Conservation (phyloP, 2,888 invertebrate genomes). For the Microchrysa polita region DNA sequence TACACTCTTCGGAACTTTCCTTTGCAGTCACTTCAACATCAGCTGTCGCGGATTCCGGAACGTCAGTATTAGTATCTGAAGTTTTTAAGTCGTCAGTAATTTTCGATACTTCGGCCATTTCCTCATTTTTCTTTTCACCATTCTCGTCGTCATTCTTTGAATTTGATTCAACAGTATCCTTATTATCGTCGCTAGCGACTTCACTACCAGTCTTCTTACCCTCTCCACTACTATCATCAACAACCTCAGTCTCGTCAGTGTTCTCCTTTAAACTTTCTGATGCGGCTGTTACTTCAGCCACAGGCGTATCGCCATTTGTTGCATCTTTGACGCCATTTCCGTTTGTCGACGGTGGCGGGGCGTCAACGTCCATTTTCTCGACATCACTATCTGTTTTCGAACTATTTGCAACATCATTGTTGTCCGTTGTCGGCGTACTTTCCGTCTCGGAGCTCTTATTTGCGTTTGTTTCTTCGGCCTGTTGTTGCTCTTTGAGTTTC, state of each 20-base stretch:
- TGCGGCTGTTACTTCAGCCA: not conserved
- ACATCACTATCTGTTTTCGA: not conserved
- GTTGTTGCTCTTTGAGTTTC: not conserved
- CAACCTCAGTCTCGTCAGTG: constrained; percentile 12
- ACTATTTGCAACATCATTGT: not conserved
- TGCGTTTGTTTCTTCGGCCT: not conserved
- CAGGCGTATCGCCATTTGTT: not conserved
- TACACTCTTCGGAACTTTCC: too few species aligned
- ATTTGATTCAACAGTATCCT: not conserved
- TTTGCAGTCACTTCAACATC: not conserved
- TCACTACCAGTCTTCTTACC: constrained; percentile 1
- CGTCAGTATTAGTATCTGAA: not conserved
- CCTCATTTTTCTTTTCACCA: not conserved
- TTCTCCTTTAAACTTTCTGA: constrained; percentile 8
- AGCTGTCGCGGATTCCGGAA: not conserved
- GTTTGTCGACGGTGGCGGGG: constrained; percentile 10
- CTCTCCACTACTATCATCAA: constrained; percentile 22
- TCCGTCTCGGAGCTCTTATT: not conserved
- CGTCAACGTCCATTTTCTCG: constrained; percentile 31
- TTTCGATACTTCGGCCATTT: not conserved
- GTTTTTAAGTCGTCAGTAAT: not conserved
- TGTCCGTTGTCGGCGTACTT: not conserved
- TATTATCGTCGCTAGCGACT: not conserved
- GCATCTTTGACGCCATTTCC: not conserved
- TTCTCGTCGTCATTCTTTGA: not conserved